phyloP scores from a whole-genome alignment of 2,888 invertebrate species.

The Ferrisia virgata region DNA sequence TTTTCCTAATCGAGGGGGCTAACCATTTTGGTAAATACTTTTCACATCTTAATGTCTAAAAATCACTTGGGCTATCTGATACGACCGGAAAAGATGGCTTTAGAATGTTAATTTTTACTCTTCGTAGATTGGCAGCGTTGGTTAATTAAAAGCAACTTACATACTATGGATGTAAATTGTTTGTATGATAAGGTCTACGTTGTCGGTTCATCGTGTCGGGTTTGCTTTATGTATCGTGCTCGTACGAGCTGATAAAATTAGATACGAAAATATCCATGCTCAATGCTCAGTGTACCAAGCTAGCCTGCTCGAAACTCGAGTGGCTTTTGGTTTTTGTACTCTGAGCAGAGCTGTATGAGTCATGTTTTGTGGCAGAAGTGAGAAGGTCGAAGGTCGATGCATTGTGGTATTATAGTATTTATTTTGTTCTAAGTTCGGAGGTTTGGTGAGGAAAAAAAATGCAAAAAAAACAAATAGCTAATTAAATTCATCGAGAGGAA shows the following conservation, averaged over 20 bases:
- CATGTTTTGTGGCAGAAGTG: background rate
- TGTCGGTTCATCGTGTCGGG: background rate
- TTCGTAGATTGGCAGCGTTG: background rate
- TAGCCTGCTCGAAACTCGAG: background rate
- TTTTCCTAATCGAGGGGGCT: background rate
- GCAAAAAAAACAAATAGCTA: background rate
- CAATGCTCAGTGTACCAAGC: too few species aligned
- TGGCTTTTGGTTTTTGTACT: background rate
- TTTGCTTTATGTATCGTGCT: background rate
- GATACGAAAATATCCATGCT: too few species aligned
- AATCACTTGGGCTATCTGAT: background rate
- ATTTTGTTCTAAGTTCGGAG: too few species aligned
- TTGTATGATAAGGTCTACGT: too few species aligned
- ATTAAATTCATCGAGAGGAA: background rate
- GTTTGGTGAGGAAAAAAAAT: background rate
- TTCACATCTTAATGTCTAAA: background rate
- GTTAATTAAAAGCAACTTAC: constrained; percentile 1
- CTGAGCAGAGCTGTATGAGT: background rate
- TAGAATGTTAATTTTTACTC: background rate
- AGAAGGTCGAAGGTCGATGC: background rate
- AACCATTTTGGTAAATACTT: constrained; percentile 3
- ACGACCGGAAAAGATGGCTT: background rate
- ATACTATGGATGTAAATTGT: too few species aligned
- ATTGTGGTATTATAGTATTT: background rate
- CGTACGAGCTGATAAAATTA: background rate